Evolutionary conservation across 2,797 vertebrate genomes (phyloP).

Genomic region (Pseudopleuronectes americanus): DNA sequence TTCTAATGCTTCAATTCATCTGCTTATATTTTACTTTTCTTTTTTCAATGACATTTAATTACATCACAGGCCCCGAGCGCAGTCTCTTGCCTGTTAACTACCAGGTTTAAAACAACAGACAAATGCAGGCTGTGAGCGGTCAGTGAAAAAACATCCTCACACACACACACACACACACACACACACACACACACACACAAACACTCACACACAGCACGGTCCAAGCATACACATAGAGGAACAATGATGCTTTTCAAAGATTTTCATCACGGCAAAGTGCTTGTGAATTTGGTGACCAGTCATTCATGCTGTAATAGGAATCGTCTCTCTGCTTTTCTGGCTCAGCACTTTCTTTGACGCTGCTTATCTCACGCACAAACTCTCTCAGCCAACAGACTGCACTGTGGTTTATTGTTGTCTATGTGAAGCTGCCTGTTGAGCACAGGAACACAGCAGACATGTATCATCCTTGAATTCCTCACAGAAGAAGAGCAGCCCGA

Average conservation of each 20-base stretch:
- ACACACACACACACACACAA: slow-evolving; percentile 2
- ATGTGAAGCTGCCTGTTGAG: neutral
- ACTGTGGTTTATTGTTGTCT: neutral
- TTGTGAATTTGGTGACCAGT: slow-evolving; percentile 16
- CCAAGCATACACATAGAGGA: neutral
- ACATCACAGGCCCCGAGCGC: slow-evolving; percentile 28
- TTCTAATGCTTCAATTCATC: neutral
- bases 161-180: slow-evolving; percentile 11
- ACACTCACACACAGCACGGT: neutral
- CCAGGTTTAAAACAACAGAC: slow-evolving; percentile 57
- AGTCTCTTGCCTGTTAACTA: slow-evolving; percentile 45
- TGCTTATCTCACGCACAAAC: slow-evolving; percentile 24
- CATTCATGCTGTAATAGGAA: slow-evolving; percentile 45
- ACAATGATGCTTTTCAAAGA: slow-evolving; percentile 21
- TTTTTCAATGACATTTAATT: slow-evolving; percentile 53
- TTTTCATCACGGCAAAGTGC: slow-evolving; percentile 7
- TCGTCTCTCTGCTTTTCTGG: slow-evolving; percentile 13
- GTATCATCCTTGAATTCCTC: neutral
- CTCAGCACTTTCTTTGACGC: slow-evolving; percentile 45
- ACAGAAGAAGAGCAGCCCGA: neutral
- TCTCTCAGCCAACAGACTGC: slow-evolving; percentile 22
- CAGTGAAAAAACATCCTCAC: slow-evolving; percentile 1
- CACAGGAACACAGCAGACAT: neutral
- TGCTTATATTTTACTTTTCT: slow-evolving; percentile 33
- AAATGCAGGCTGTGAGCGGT: slow-evolving; percentile 17